These are phyloP conservation scores for Choreutis nemorana DNA, from an alignment of 2,888 invertebrate genomes.

Conservation along the genomic window DNA sequence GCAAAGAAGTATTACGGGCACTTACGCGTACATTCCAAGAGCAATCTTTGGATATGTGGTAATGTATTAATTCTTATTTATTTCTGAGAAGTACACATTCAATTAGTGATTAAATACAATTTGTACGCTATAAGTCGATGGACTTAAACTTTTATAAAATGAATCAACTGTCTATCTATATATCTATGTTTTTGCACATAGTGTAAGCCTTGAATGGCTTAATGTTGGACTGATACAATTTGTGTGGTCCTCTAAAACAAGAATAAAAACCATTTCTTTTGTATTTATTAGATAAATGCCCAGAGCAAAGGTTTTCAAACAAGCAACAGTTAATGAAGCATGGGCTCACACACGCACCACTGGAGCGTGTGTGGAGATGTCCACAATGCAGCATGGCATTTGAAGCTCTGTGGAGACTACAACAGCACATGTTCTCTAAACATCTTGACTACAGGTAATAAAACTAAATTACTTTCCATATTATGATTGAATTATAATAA, in stretches of 20 bases:
- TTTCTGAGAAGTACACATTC: no score
- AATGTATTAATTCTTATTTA: no score
- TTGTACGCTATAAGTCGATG: no score
- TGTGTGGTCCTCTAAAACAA: background rate
- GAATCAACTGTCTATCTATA: no score
- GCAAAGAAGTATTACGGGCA: conserved; percentile 58
- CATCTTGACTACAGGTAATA: conserved; percentile 44
- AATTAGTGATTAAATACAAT: no score
- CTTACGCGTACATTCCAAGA: conserved; percentile 50
- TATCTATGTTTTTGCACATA: no score
- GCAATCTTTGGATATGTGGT: conserved; percentile 56
- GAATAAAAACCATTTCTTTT: background rate
- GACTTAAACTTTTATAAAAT: no score
- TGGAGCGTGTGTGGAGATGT: conserved; percentile 46
- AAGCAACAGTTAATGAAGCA: conserved; percentile 56
- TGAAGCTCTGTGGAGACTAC: conserved; percentile 46
- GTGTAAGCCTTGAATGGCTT: no score
- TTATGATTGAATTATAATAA: conserved; percentile 1
- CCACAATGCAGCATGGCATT: conserved; percentile 47
- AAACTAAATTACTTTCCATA: background rate
- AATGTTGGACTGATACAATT: background rate
- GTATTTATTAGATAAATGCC: conserved; percentile 39
- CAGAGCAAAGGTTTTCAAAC: conserved; percentile 41
- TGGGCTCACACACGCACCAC: conserved; percentile 38
- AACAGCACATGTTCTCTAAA: conserved; percentile 49